Evolutionary conservation across 2,888 invertebrate genomes (phyloP).

Genomic region (Hetaerina titia): DNA sequence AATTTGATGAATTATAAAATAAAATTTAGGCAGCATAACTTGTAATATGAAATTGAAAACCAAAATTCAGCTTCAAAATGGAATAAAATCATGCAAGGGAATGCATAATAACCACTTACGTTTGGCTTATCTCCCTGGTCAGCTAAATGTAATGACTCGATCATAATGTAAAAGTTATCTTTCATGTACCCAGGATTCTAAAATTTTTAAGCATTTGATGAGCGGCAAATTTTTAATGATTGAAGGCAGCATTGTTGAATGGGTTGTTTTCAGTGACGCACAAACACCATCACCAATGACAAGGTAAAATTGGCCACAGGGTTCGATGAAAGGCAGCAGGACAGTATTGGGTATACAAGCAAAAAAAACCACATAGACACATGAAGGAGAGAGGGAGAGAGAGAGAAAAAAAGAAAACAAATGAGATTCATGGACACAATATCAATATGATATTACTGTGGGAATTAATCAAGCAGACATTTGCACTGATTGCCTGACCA

Average conservation of each 20-base stretch:
- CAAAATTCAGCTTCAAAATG: not conserved
- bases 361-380: not conserved
- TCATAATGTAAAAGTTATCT: constrained; percentile 79
- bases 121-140: constrained; percentile 57
- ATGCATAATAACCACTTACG: constrained; percentile 49
- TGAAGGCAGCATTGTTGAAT: constrained; percentile 4
- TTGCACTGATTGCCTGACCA: no score
- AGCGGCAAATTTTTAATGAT: constrained; percentile 1
- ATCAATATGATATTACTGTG: not conserved
- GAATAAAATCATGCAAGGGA: not conserved
- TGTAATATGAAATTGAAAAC: not conserved
- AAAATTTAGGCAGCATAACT: not conserved
- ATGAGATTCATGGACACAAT: not conserved
- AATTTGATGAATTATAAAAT: not conserved
- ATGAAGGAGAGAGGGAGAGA: constrained; percentile 1
- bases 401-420: constrained; percentile 20
- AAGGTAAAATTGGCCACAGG: not conserved
- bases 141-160: constrained; percentile 75
- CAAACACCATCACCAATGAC: constrained; percentile 30
- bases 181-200: constrained; percentile 78
- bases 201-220: not conserved
- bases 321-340: not conserved
- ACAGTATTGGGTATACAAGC: not conserved
- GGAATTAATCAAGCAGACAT: not conserved
- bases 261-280: not conserved